Percentiles rank a stretch among this genome's conserved stretches.
phyloP scores from a whole-genome alignment of 2,797 vertebrate species.

The Loris lydekkerianus region DNA sequence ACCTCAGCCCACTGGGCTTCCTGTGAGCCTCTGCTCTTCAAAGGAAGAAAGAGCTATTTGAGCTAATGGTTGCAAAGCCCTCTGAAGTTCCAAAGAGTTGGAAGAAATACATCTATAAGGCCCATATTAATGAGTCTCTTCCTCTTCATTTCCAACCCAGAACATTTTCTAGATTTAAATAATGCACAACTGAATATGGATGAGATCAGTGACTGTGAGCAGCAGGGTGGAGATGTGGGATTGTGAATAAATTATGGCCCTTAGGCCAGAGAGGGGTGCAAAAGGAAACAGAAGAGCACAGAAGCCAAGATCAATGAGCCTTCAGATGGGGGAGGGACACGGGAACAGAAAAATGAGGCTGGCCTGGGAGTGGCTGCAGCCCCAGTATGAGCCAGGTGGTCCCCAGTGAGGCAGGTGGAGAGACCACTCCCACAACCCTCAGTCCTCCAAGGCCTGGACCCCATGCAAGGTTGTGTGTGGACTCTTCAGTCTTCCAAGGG shows the following conservation, averaged over 20 bases:
- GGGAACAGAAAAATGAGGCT: background rate
- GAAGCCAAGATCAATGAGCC: conserved; percentile 7
- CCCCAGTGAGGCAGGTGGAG: background rate
- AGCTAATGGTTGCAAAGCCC: background rate
- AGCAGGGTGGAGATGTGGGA: background rate
- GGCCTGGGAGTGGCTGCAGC: background rate
- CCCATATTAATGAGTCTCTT: conserved; percentile 71
- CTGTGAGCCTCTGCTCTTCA: background rate
- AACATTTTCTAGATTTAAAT: conserved; percentile 81
- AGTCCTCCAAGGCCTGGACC: background rate
- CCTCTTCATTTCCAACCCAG: conserved; percentile 64
- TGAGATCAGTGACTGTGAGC: conserved; percentile 28
- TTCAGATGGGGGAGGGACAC: background rate
- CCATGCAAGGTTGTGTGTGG: background rate
- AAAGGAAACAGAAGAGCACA: background rate
- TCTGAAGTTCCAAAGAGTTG: conserved; percentile 55
- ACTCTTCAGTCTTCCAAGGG: background rate
- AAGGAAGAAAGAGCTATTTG: background rate
- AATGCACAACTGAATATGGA: conserved; percentile 73
- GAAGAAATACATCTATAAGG: background rate
- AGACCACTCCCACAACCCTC: fast-evolving
- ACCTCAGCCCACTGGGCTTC: background rate
- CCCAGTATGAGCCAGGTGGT: background rate
- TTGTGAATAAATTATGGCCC: conserved; percentile 57
- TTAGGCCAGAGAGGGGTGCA: background rate